Evolutionary conservation across 2,113 vertebrate genomes (phyloP), one percentile per base, ranked within the genome.

Genomic region (Raphicerus campestris): DNA sequence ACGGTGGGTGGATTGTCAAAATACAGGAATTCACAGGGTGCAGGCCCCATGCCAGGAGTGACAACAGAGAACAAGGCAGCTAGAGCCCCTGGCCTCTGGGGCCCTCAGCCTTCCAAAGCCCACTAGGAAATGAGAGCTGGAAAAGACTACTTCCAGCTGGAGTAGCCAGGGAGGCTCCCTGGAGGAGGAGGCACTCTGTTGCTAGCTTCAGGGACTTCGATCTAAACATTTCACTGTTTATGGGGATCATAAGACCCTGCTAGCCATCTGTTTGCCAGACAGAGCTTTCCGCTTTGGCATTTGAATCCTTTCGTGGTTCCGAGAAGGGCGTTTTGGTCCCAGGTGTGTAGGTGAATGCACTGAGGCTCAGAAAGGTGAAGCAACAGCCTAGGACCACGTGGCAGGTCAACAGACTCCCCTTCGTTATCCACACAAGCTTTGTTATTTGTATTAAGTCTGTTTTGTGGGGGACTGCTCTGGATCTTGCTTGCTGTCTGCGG

Each of bases 271-370:
- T 47, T 55, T 77, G 35, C 56, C 14, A 83, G 70, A 49, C 91
- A 7, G 13, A 49, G 92, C 75, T 87, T 55, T 91, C 42, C 11
- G 7, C 45, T 32, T 78, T 49, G 61, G 51, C 45, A 16, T 78
- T 90, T 80, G 87, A 83, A 60, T 70, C 17, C 63, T 86, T 10
- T 28, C 9, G 7, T 32, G 30, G 3, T 49, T 45, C 39, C 16
- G 24, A 30, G 42, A 60, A 82, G 42, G 45, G 51, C 47, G 3
- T 80, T 96, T 96, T 93, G 45, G 39, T 89, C 30, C 53, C 32
- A 56, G 10, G 80, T 77, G 15, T 78, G 3, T 63, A 22, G 84
- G 28, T 66, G 58, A 86, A 78, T 47, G 93, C 82, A 70, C 35
- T 17, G 66, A 70, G 55, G 60, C 88, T 82, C 42, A 58, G 10